phyloP scores from a whole-genome alignment of 2,888 invertebrate genomes.

The Nowickia ferox region DNA sequence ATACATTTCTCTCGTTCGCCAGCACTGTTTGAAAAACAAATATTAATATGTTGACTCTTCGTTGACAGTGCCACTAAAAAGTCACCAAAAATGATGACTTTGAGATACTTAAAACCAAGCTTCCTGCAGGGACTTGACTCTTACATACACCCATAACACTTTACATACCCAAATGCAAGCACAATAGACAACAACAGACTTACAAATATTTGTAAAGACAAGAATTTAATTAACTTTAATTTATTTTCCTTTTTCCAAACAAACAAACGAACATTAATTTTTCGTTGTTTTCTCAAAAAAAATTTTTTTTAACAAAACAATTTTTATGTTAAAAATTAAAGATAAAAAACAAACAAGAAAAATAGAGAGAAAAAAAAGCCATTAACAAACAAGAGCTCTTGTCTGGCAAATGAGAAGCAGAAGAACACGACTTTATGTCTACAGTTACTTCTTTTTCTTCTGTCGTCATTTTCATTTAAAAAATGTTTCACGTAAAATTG shows the following conservation, averaged over 20 bases:
- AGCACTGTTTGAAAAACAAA: no score
- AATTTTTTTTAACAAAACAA: slow-evolving; percentile 54
- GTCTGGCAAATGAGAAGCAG: slow-evolving; percentile 9
- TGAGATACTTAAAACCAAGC: no score
- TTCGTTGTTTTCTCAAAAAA: not conserved
- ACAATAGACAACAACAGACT: slow-evolving; percentile 47
- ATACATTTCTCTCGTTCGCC: no score
- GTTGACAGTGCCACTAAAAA: no score
- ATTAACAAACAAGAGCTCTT: slow-evolving; percentile 38
- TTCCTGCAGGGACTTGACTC: no score
- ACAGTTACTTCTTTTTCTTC: not conserved
- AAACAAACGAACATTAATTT: slow-evolving; percentile 57
- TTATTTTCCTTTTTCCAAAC: slow-evolving; percentile 61
- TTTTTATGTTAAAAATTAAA: slow-evolving; percentile 54
- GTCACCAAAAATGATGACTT: no score
- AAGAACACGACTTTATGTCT: slow-evolving; percentile 58
- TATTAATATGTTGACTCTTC: no score
- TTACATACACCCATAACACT: slow-evolving; percentile 21
- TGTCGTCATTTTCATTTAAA: not conserved
- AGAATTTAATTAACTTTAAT: slow-evolving; percentile 72
- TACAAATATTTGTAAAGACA: slow-evolving; percentile 44
- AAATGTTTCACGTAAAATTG: slow-evolving; percentile 29
- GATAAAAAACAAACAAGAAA: slow-evolving; percentile 41
- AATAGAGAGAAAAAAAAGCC: slow-evolving; percentile 13
- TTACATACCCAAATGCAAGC: slow-evolving; percentile 19